Conservation (phyloP, 2,797 vertebrate species). For the Miichthys miiuy region DNA sequence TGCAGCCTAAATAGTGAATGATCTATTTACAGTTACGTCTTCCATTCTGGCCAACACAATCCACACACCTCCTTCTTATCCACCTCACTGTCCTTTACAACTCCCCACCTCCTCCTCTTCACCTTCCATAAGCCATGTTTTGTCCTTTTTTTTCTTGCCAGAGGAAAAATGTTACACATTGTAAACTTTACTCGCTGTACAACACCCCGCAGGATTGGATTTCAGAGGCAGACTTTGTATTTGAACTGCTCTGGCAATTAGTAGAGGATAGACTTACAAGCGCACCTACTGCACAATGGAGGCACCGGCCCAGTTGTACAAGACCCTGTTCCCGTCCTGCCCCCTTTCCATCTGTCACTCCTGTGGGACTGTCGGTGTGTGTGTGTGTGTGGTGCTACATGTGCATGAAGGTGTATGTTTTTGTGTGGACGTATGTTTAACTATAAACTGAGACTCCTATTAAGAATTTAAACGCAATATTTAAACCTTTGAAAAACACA, state of each 20-base stretch:
- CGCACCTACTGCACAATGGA: slow-evolving; percentile 80
- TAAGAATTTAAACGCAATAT: neutral
- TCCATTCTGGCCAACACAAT: slow-evolving; percentile 22
- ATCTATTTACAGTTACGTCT: slow-evolving; percentile 64
- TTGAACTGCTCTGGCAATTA: slow-evolving; percentile 85
- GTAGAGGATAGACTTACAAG: slow-evolving; percentile 86
- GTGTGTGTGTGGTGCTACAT: slow-evolving; percentile 21
- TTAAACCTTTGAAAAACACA: neutral
- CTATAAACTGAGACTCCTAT: neutral
- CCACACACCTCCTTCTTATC: slow-evolving; percentile 31
- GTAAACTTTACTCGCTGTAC: slow-evolving; percentile 82
- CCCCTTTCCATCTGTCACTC: slow-evolving; percentile 85
- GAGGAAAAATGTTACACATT: slow-evolving; percentile 81
- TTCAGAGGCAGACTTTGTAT: slow-evolving; percentile 86
- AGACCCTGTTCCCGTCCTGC: slow-evolving; percentile 64
- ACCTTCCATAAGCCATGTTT: slow-evolving; percentile 40
- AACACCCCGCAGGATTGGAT: slow-evolving; percentile 77
- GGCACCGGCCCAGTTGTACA: slow-evolving; percentile 63
- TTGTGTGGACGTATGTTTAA: neutral
- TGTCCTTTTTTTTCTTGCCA: slow-evolving; percentile 64
- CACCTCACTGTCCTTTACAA: neutral
- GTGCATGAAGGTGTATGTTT: slow-evolving; percentile 9
- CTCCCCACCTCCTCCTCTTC: slow-evolving; percentile 12
- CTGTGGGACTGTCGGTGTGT: slow-evolving; percentile 68
- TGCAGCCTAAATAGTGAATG: slow-evolving; percentile 65